Conservation (phyloP, 1,140 invertebrate species). For the Ostrea denselamellosa region DNA sequence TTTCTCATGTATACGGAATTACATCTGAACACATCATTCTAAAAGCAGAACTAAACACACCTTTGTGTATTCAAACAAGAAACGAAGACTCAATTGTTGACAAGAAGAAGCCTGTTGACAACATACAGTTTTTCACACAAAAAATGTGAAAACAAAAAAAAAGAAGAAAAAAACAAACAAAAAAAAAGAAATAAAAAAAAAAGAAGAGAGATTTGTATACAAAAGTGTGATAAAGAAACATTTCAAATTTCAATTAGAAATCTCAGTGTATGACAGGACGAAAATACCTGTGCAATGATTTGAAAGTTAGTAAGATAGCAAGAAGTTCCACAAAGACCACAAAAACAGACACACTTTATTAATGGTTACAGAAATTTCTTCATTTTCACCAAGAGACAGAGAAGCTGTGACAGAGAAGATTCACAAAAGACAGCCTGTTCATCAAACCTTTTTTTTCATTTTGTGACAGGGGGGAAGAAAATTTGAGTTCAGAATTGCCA, state of each 20-base stretch:
- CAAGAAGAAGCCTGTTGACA: slow-evolving; percentile 5
- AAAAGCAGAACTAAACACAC: slow-evolving; percentile 4
- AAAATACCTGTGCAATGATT: slow-evolving; percentile 27
- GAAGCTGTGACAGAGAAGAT: slow-evolving; percentile 22
- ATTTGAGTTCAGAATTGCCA: slow-evolving; percentile 1
- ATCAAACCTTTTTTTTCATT: not conserved
- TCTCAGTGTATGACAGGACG: not conserved
- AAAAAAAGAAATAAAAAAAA: not conserved
- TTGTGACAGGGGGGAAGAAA: slow-evolving; percentile 30
- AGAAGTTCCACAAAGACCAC: slow-evolving; percentile 19
- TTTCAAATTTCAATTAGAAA: slow-evolving; percentile 2
- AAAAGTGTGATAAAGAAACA: not conserved
- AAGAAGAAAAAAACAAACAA: too few relatives aligned
- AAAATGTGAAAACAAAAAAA: not conserved
- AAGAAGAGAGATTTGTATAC: not conserved
- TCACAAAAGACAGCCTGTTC: slow-evolving; percentile 18
- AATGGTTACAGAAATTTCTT: slow-evolving; percentile 36
- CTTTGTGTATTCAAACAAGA: not conserved
- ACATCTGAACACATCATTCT: slow-evolving; percentile 8
- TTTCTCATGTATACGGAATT: not conserved
- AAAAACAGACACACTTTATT: slow-evolving; percentile 27
- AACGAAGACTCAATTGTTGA: not conserved
- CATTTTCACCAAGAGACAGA: slow-evolving; percentile 37
- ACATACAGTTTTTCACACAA: not conserved
- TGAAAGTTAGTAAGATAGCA: slow-evolving; percentile 11